These are phyloP conservation scores for Drosophila differens DNA, from an alignment of 2,888 invertebrate species.

Conservation along the genomic window DNA sequence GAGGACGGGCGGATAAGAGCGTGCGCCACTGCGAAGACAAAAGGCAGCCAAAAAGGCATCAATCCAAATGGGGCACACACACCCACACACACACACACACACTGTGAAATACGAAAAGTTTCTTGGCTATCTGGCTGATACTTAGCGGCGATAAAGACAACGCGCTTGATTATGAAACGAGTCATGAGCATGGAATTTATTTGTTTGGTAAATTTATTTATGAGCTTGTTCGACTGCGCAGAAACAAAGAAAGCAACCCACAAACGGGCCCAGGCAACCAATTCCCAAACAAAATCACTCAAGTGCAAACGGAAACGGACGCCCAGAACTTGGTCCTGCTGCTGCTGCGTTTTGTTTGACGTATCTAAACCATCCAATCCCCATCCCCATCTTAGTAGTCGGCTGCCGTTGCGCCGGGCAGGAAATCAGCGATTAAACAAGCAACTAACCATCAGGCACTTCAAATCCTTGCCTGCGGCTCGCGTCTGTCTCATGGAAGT, in stretches of 20 bases:
- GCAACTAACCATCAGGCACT: slow-evolving; percentile 69
- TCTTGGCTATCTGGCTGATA: slow-evolving; percentile 69
- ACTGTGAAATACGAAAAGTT: slow-evolving; percentile 47
- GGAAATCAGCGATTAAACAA: slow-evolving; percentile 81
- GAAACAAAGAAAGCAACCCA: slow-evolving; percentile 68
- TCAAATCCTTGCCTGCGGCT: slow-evolving; percentile 58
- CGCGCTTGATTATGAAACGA: slow-evolving; percentile 74
- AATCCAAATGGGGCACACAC: slow-evolving; percentile 44
- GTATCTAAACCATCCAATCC: not conserved
- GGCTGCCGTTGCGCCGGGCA: slow-evolving; percentile 44
- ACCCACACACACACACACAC: not conserved
- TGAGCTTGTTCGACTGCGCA: slow-evolving; percentile 76
- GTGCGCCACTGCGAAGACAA: slow-evolving; percentile 45
- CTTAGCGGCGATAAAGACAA: slow-evolving; percentile 77
- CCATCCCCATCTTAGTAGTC: not conserved
- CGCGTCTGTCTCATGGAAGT: slow-evolving; percentile 56
- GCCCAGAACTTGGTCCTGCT: slow-evolving; percentile 68
- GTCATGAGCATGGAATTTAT: slow-evolving; percentile 74
- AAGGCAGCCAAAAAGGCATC: slow-evolving; percentile 66
- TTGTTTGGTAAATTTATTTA: slow-evolving; percentile 78
- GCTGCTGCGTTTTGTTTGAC: not conserved
- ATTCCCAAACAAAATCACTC: slow-evolving; percentile 74
- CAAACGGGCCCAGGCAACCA: slow-evolving; percentile 37
- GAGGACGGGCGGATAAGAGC: slow-evolving; percentile 10
- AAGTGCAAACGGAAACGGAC: slow-evolving; percentile 78